Evolutionary conservation across 2,888 invertebrate genomes (phyloP), one percentile per base, ranked within the genome.

Genomic region (Cacoxenus indagator): DNA sequence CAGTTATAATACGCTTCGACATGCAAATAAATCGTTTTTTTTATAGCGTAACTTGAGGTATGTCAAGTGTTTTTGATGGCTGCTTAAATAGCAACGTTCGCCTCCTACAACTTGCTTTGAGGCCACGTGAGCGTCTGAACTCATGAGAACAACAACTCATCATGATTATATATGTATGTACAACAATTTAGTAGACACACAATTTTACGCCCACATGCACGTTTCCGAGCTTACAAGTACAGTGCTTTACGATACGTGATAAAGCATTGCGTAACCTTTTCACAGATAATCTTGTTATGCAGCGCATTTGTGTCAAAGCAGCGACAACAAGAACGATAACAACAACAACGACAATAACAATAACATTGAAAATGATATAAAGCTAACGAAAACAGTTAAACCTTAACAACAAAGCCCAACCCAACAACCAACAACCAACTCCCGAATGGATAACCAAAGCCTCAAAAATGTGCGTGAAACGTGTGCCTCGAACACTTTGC

Each of bases 241-340:
- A 17, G 76, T 78, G 80, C 81, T 84, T 81, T 81, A 84, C 84
- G 83, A 84, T 81, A 81, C 81, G 84, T 81, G 81, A 81, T 81
- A 82, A 82, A 81, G 84, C 81, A 81, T 82, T 82, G 83, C 82
- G 77, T 82, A 82, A 82, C 81, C 83, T 79, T 79, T 83, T 79
- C 78, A 64, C 77, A 83, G 83, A 83, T 83, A 83, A 83, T 85
- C 84, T 77, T 67, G 83, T 81, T 78, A 78, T 76, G 75, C 75
- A 75, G 71, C 73, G 64, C 69, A 70, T 70, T 62, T 62, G 61
- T 62, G 61, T 45, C 61, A 62, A 45, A 62, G 61, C 61, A 43
- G 26, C 45, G 45, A 62, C 45, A 62, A n/a, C 59, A 59, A 19
- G 17, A 59, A n/a, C 31, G 31, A 22, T 31, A 59, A 22, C 17